Percentiles rank a stretch among this genome's conserved stretches.
These are phyloP conservation scores for Melanaphis sacchari DNA, from an alignment of 1,140 invertebrate genomes.

Conservation along the genomic window DNA sequence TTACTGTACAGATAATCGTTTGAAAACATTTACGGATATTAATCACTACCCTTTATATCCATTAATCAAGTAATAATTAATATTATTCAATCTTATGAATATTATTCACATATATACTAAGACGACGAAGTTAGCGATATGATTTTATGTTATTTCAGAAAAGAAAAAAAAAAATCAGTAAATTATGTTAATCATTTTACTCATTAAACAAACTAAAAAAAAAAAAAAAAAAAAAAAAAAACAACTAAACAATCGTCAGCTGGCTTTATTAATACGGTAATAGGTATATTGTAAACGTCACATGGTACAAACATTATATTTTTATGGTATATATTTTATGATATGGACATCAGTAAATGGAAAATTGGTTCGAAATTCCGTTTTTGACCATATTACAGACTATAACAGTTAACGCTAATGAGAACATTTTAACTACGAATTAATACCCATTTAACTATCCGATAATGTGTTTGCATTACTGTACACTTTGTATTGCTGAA, in stretches of 20 bases:
- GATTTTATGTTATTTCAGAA: no score
- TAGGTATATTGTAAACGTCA: background rate
- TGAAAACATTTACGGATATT: background rate
- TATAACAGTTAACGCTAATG: background rate
- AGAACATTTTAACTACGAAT: background rate
- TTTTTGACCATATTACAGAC: background rate
- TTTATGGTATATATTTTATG: background rate
- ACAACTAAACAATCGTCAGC: background rate
- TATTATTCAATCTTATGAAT: background rate
- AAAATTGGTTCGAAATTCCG: background rate
- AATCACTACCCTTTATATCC: background rate
- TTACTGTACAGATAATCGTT: background rate
- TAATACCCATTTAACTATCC: background rate
- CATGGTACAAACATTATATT: background rate
- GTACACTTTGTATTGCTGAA: background rate
- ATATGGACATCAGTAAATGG: background rate
- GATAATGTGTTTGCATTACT: background rate
- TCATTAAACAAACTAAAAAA: background rate
- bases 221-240: no score
- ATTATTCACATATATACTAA: background rate
- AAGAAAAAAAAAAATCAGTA: background rate
- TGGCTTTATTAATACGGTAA: background rate
- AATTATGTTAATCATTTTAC: background rate
- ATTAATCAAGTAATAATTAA: background rate
- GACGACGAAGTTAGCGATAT: no score